phyloP scores from a whole-genome alignment of 2,797 vertebrate genomes.

The Notolepis coatsorum region DNA sequence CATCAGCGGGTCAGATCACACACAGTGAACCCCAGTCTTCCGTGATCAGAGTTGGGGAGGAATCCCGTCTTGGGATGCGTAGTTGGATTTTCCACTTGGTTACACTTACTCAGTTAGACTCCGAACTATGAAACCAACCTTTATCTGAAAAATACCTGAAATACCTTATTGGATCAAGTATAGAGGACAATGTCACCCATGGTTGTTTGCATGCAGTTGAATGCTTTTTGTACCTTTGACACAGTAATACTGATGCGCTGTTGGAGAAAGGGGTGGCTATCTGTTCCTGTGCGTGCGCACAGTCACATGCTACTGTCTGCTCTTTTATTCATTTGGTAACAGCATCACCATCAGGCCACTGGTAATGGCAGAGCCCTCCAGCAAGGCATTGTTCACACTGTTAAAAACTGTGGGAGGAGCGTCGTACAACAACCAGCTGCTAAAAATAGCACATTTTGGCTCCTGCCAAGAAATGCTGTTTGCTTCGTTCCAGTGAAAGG shows the following conservation, averaged over 20 bases:
- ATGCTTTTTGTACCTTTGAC: not conserved
- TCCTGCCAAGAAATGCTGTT: slow-evolving; percentile 51
- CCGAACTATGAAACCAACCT: too few species aligned
- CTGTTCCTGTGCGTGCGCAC: not conserved
- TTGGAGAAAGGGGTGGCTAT: not conserved
- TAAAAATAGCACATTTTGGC: slow-evolving; percentile 69
- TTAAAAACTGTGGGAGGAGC: slow-evolving; percentile 36
- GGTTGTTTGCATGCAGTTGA: not conserved
- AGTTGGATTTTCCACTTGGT: not conserved
- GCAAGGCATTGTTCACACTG: slow-evolving; percentile 35
- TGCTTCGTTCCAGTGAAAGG: slow-evolving; percentile 42
- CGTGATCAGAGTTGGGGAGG: not conserved
- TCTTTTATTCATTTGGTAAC: slow-evolving; percentile 8
- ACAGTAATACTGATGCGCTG: not conserved
- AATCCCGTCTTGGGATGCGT: not conserved
- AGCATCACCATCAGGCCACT: slow-evolving; percentile 25
- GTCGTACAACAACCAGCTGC: slow-evolving; percentile 47
- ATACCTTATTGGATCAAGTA: too few species aligned
- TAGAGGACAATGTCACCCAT: too few species aligned
- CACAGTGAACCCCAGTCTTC: slow-evolving; percentile 4
- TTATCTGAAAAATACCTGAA: not conserved
- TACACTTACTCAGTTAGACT: not conserved
- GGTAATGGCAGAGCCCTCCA: slow-evolving; percentile 8
- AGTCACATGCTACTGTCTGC: slow-evolving; percentile 9
- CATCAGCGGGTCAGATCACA: slow-evolving; percentile 13